phyloP scores from a whole-genome alignment of 92 coral and sea anemone species.

The Actinostola sp. region DNA sequence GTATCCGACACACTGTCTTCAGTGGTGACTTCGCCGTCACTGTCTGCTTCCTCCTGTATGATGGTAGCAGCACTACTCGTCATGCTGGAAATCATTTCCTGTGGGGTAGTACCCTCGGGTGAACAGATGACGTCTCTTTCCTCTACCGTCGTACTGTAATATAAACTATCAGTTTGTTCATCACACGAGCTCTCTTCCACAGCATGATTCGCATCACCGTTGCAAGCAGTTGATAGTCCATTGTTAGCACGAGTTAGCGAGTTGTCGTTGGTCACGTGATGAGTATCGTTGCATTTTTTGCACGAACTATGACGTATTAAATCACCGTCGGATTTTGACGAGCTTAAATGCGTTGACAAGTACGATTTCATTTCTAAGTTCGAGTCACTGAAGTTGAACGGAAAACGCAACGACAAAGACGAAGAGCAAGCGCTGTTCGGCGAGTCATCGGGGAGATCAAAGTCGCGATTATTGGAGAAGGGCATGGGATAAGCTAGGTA shows the following conservation, averaged over 20 bases:
- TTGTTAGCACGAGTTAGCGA: background rate
- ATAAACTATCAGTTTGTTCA: slow-evolving; percentile 34
- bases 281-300: slow-evolving; percentile 43
- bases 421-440: slow-evolving; percentile 47
- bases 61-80: slow-evolving; percentile 83
- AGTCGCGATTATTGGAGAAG: slow-evolving; percentile 39
- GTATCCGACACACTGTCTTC: slow-evolving; percentile 16
- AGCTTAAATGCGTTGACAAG: slow-evolving; percentile 8
- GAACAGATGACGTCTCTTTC: slow-evolving; percentile 32
- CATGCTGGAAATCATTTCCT: slow-evolving; percentile 67
- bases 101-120: slow-evolving; percentile 28
- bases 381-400: slow-evolving; percentile 44
- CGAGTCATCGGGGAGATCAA: slow-evolving; percentile 38
- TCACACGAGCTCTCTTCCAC: slow-evolving; percentile 18
- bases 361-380: slow-evolving; percentile 20
- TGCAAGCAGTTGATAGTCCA: slow-evolving; percentile 9
- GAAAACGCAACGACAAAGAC: slow-evolving; percentile 44
- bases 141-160: slow-evolving; percentile 33
- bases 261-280: slow-evolving; percentile 5
- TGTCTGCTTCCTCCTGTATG: slow-evolving; percentile 61
- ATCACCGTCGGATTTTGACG: slow-evolving; percentile 82
- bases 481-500: slow-evolving; percentile 70
- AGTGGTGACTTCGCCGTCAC: slow-evolving; percentile 20
- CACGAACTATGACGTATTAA: slow-evolving; percentile 35
- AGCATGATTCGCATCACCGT: slow-evolving; percentile 7